phyloP scores from a whole-genome alignment of 2,113 vertebrate species.

The Nothoprocta pentlandii region DNA sequence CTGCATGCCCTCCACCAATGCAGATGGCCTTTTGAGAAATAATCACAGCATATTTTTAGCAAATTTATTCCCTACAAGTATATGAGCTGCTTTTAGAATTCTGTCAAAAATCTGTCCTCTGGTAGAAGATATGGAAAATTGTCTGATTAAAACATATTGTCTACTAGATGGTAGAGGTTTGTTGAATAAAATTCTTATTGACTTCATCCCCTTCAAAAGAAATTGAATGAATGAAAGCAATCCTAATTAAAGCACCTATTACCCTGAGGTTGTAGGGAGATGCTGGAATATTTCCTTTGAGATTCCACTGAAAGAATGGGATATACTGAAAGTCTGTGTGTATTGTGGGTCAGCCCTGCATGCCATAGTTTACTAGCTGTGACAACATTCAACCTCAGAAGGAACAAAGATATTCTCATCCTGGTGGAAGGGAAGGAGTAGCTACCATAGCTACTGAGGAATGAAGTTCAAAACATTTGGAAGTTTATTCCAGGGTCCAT shows the following conservation, averaged over 20 bases:
- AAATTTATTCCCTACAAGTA: not conserved
- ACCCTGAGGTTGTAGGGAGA: not conserved
- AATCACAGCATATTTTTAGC: not conserved
- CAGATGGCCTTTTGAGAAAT: not conserved
- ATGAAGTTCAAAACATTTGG: not conserved
- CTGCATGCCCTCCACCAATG: not conserved
- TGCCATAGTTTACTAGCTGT: rapidly evolving
- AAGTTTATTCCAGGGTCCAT: not conserved
- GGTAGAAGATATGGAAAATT: not conserved
- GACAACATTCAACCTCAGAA: not conserved
- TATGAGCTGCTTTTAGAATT: not conserved
- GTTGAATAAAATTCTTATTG: slow-evolving; percentile 1
- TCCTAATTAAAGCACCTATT: not conserved
- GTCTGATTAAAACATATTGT: not conserved
- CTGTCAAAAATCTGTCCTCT: not conserved
- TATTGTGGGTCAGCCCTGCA: not conserved
- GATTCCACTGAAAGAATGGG: not conserved
- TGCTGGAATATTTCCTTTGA: not conserved
- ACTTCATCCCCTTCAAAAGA: not conserved
- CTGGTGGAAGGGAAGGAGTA: not conserved
- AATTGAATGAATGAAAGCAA: not conserved
- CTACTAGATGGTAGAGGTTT: not conserved
- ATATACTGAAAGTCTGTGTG: not conserved
- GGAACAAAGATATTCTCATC: not conserved
- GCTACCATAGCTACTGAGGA: not conserved